Conservation (phyloP, 1,140 invertebrate genomes). For the Ridgeia piscesae region DNA sequence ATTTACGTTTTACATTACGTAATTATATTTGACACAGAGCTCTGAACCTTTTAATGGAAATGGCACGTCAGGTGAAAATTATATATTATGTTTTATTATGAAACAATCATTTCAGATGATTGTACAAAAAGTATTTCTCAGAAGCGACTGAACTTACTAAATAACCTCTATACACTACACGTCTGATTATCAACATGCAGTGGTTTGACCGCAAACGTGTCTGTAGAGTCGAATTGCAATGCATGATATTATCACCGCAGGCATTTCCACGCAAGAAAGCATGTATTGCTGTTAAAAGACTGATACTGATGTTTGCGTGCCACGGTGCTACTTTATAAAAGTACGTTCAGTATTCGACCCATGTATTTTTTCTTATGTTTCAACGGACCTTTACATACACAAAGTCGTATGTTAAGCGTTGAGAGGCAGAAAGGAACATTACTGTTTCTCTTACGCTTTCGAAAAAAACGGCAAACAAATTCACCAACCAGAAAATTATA, state of each 20-base stretch:
- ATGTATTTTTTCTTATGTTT: neutral
- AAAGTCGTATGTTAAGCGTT: neutral
- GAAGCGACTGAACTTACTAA: too few species aligned
- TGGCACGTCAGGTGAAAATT: too few species aligned
- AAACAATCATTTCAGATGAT: too few species aligned
- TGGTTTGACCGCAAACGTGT: neutral
- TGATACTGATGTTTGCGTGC: neutral
- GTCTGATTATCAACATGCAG: neutral
- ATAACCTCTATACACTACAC: too few species aligned
- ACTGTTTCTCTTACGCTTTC: too few species aligned
- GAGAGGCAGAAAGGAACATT: too few species aligned
- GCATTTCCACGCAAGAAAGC: neutral
- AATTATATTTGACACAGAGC: too few species aligned
- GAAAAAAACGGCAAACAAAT: neutral
- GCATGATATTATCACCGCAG: neutral
- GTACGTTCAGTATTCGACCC: neutral
- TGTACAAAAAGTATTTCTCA: too few species aligned
- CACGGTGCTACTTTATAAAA: too few species aligned
- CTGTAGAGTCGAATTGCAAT: neutral
- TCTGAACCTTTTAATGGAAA: too few species aligned
- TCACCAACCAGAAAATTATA: neutral
- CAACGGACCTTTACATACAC: neutral
- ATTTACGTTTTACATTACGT: too few species aligned
- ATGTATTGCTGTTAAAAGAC: neutral
- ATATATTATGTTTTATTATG: too few species aligned